Evolutionary conservation across 2,797 vertebrate genomes (phyloP), one percentile per base, ranked within the genome.

Genomic region (Triplophysa bombifrons): DNA sequence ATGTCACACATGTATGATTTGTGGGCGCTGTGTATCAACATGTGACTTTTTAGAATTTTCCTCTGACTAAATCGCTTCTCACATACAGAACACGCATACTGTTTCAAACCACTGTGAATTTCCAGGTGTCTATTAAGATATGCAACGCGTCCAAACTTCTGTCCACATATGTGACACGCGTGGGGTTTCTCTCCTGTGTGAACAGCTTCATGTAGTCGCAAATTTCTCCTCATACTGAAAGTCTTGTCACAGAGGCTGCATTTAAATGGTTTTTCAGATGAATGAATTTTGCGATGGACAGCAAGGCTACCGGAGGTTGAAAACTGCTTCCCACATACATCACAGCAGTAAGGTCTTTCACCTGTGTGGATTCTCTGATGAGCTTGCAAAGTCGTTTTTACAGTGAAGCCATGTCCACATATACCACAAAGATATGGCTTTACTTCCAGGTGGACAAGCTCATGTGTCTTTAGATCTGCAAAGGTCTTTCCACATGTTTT

Each of bases 161-260:
- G 77, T 0, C 91, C 90, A 1, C 93, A 94, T 0, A 91, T 87
- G 6, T 92, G 90, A 8, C 93, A 94, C 71, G 86, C 85, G 22
- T 93, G 92, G 0, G 91, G 91, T 74, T 92, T 93, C 90, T 93
- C 92, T 25, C 91, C 92, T 0, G 92, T 93, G 84, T 94, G 92
- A 50, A 93, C 85, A 17, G 89, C 80, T 9, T 86, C 19, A 10
- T 41, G 86, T 94, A 87, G 74, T 7, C 84, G 86, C 87, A 91
- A 87, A 84, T 90, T 91, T 0, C 88, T 82, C 71, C 89, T 87
- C 50, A 88, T 85, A 71, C 89, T 85, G 83, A 93, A 94, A 56
- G 83, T 80, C 69, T 89, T 93, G 13, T 86, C 85, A n/a, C 92
- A 93, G 48, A 87, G 78, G 68, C 87, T 83, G 2, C 92, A 94